Base-by-base conservation (phyloP, 2,888 invertebrate species). In the Aphidoletes aphidimyza region DNA sequence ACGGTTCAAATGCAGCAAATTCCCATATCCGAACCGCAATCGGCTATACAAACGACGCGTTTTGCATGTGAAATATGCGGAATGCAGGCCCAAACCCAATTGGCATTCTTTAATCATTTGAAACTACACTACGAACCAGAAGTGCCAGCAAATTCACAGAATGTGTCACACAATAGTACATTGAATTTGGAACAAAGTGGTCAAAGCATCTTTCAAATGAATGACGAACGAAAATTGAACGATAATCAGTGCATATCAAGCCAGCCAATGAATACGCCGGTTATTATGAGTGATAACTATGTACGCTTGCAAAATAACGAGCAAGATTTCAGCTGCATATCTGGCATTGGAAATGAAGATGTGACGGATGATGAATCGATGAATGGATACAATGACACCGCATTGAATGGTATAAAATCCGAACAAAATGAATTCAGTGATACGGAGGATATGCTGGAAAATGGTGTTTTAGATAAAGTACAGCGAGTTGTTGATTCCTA, bases 391-490 rank as follows among this genome's bases (percentile, higher is more conserved):
- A 47, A 83, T 83, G 83, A 45, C 30, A 45, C 30, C 1, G 5
- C 36, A 36, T 14, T 14, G 11, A 36, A 83, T 47, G 34, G n/a
- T 0, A 30, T 34, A 8, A 83, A 83, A 83, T 83, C 83, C 1
- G 45, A 84, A 49, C 30, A 59, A 59, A 84, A 91, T 90, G 96
- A 96, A 89, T 96, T 96, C 89, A 95, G 95, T 86, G 96, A 96
- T 87, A 94, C 95, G 0, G 96, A 96, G 89, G 96, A 96, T 89
- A 92, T 96, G 89, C 94, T 96, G 93, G 96, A 94, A 87, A 96
- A 96, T 83, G 94, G 94, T 86, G 93, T 95, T 19, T 95, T 95
- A 86, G 93, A 93, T 87, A 92, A 91, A 54, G 92, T 90, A 0
- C 86, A 87, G 78, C 86, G 86, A 42, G 89, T 90, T 2, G 89